phyloP scores from a whole-genome alignment of 2,113 vertebrate species.

The Callopanchax toddi region DNA sequence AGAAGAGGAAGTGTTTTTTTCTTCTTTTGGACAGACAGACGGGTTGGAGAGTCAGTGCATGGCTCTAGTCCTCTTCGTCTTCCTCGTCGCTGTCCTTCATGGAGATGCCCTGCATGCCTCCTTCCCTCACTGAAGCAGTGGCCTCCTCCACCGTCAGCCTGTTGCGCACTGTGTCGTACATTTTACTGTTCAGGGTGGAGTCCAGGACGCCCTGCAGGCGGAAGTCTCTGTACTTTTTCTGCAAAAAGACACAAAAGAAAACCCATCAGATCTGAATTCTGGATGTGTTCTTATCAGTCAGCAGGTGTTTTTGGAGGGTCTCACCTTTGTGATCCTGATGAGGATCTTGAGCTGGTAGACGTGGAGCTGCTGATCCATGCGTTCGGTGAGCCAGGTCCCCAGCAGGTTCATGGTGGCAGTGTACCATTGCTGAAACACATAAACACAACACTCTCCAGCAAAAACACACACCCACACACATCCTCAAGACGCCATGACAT shows the following conservation, averaged over 20 bases:
- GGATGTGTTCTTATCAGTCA: too few species aligned
- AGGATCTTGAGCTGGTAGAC: slow-evolving; percentile 99
- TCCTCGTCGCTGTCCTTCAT: slow-evolving; percentile 99
- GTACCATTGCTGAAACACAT: slow-evolving; percentile 99
- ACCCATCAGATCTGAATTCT: slow-evolving; percentile 1
- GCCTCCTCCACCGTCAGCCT: slow-evolving; percentile 95
- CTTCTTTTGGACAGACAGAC: slow-evolving; percentile 1
- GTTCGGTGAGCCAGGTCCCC: slow-evolving; percentile 98
- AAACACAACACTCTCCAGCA: slow-evolving; percentile 90
- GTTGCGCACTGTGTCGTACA: slow-evolving; percentile 97
- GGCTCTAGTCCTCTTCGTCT: slow-evolving; percentile 86
- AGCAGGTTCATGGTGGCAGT: slow-evolving; percentile 98
- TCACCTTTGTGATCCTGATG: slow-evolving; percentile 99
- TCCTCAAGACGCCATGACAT: slow-evolving; percentile 56
- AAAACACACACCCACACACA: slow-evolving; percentile 76
- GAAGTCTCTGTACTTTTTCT: slow-evolving; percentile 99
- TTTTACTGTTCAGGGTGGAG: slow-evolving; percentile 98
- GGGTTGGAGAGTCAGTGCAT: slow-evolving; percentile 46
- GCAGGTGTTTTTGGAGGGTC: background rate
- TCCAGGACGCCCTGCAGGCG: slow-evolving; percentile 98
- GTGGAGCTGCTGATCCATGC: slow-evolving; percentile 99
- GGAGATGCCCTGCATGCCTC: slow-evolving; percentile 96
- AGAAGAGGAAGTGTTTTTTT: background rate
- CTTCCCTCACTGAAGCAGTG: slow-evolving; percentile 93
- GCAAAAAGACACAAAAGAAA: slow-evolving; percentile 13